Evolutionary conservation across 2,888 invertebrate genomes (phyloP).

Genomic region (Plemyria rubiginata): DNA sequence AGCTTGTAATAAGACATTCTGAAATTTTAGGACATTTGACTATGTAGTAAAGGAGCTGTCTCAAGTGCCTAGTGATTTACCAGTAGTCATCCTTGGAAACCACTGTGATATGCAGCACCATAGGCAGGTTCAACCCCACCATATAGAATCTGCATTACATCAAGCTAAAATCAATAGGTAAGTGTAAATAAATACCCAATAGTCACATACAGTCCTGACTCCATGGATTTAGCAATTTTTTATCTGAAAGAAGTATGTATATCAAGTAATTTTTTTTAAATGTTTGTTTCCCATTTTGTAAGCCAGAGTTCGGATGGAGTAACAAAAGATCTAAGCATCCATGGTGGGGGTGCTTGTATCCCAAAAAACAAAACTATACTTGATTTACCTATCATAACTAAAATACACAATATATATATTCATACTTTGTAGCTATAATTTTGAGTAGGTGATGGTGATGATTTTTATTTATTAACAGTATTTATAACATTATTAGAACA

Average conservation of each 20-base stretch:
- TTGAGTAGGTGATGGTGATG: background rate
- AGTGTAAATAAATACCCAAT: background rate
- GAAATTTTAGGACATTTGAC: slow-evolving; percentile 92
- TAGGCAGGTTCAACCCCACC: slow-evolving; percentile 88
- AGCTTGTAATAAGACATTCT: background rate
- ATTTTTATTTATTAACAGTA: slow-evolving; percentile 23
- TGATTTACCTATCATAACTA: no score
- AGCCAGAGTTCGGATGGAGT: no score
- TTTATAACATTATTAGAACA: slow-evolving; percentile 60
- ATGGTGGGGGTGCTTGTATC: no score
- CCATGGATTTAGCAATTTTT: no score
- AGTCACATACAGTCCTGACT: background rate
- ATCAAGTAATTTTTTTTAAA: no score
- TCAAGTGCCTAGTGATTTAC: slow-evolving; percentile 91
- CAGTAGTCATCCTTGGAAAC: slow-evolving; percentile 95
- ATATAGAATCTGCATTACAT: slow-evolving; percentile 76
- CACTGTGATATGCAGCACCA: slow-evolving; percentile 99
- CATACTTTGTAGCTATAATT: no score
- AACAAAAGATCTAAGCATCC: no score
- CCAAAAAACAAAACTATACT: no score
- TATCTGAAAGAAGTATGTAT: no score
- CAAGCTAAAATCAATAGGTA: slow-evolving; percentile 74
- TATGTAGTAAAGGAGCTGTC: slow-evolving; percentile 95
- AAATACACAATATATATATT: no score
- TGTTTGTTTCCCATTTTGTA: no score